Percentiles rank a stretch among this genome's conserved stretches.
Evolutionary conservation across 1,140 invertebrate genomes (phyloP).

Genomic region (Cydia splendana): DNA sequence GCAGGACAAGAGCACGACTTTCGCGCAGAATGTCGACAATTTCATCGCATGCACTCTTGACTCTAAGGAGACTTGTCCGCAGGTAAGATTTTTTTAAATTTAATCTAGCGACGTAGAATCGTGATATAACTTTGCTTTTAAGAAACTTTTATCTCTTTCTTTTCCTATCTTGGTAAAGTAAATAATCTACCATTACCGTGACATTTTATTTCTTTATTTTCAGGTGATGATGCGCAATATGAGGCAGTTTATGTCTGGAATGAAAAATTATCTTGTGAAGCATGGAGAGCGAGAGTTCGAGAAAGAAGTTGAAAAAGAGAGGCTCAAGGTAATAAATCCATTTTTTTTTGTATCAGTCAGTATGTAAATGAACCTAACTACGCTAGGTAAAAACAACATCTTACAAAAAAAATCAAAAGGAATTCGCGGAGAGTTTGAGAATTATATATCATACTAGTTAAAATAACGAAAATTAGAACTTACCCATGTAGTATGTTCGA

Average conservation of each 20-base stretch:
- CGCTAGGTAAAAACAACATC: too few species aligned
- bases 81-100: slow-evolving; percentile 64
- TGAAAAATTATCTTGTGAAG: slow-evolving; percentile 98
- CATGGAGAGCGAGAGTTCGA: slow-evolving; percentile 96
- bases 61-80: slow-evolving; percentile 92
- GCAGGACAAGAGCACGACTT: slow-evolving; percentile 91
- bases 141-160: not conserved
- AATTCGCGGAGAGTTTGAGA: too few species aligned
- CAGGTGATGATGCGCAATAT: slow-evolving; percentile 94
- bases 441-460: too few species aligned
- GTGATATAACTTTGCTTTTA: too few species aligned
- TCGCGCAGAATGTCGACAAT: slow-evolving; percentile 94
- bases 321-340: slow-evolving; percentile 83
- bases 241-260: slow-evolving; percentile 98
- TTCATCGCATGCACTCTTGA: slow-evolving; percentile 97
- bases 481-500: not conserved
- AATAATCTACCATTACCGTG: too few species aligned
- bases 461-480: too few species aligned
- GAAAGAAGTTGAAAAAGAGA: slow-evolving; percentile 92
- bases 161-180: not conserved
- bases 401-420: too few species aligned
- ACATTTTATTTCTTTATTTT: slow-evolving; percentile 36
- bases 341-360: not conserved
- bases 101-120: too few species aligned
- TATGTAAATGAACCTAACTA: too few species aligned